Percentiles rank a stretch among this genome's conserved stretches.
Conservation (phyloP, 2,113 vertebrate species). For the Craseonycteris thonglongyai region DNA sequence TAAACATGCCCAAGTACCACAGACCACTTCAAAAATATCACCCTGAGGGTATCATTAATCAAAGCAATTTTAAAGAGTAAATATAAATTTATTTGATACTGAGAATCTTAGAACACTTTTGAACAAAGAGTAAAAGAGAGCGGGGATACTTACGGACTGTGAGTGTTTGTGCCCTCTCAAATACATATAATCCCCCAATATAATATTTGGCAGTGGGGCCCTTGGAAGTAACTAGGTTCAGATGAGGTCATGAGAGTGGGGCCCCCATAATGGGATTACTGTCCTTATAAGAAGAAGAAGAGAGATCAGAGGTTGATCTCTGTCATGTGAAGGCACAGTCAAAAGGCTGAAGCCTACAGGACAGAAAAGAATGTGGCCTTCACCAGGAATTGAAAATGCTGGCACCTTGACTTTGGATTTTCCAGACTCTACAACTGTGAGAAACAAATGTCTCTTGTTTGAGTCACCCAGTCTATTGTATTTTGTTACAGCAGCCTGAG, state of each 20-base stretch:
- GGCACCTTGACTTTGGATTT: no score
- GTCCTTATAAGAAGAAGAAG: no score
- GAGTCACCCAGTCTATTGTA: no score
- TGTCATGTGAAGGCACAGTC: neutral
- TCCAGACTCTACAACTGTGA: neutral
- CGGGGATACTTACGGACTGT: neutral
- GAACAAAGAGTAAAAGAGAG: neutral
- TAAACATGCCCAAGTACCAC: neutral
- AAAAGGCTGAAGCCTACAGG: neutral
- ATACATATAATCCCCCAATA: neutral
- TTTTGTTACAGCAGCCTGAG: neutral
- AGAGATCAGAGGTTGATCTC: neutral
- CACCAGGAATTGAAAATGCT: neutral
- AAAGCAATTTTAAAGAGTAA: slow-evolving; percentile 22
- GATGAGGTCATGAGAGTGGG: no score
- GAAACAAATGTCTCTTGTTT: neutral
- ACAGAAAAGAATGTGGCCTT: neutral
- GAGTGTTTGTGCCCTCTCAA: neutral
- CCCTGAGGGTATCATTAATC: neutral
- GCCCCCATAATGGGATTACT: no score
- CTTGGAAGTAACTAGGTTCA: no score
- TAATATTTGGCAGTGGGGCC: neutral
- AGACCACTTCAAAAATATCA: neutral
- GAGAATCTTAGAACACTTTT: neutral
- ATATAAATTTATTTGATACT: neutral